Percentiles rank a stretch among this genome's conserved stretches.
Evolutionary conservation across 2,797 vertebrate species (phyloP).

Genomic region (Eremophila alpestris): DNA sequence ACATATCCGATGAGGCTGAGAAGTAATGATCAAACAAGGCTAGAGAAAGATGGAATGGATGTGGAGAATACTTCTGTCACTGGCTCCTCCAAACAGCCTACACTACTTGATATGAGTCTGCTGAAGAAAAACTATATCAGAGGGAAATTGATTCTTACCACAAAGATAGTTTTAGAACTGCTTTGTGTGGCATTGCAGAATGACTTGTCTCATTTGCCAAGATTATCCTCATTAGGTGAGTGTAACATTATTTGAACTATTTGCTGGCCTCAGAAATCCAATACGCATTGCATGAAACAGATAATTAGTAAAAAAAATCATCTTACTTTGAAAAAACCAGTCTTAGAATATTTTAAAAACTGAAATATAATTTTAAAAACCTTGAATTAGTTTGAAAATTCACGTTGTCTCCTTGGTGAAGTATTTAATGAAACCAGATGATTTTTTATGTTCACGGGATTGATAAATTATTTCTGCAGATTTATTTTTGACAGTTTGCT

Average conservation of each 20-base stretch:
- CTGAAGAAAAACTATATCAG: background rate
- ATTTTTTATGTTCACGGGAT: background rate
- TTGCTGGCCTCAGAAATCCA: background rate
- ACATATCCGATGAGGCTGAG: background rate
- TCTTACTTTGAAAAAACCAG: background rate
- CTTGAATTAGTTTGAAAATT: background rate
- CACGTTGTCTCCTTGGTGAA: background rate
- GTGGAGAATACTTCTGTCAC: background rate
- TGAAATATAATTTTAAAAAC: background rate
- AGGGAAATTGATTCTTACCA: background rate
- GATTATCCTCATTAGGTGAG: background rate
- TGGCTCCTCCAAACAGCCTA: background rate
- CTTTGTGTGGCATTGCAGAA: background rate
- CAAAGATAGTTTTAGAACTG: background rate
- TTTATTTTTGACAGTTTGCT: background rate
- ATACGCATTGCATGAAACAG: background rate
- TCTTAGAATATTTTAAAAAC: background rate
- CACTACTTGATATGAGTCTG: background rate
- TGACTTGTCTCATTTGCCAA: background rate
- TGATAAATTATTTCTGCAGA: background rate
- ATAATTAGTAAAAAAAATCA: background rate
- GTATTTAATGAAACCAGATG: background rate
- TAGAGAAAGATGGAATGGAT: slow-evolving; percentile 1
- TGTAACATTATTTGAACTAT: background rate
- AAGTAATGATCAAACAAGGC: slow-evolving; percentile 15